Base-by-base conservation (phyloP, 2,113 vertebrate genomes). In the Asarcornis scutulata region DNA sequence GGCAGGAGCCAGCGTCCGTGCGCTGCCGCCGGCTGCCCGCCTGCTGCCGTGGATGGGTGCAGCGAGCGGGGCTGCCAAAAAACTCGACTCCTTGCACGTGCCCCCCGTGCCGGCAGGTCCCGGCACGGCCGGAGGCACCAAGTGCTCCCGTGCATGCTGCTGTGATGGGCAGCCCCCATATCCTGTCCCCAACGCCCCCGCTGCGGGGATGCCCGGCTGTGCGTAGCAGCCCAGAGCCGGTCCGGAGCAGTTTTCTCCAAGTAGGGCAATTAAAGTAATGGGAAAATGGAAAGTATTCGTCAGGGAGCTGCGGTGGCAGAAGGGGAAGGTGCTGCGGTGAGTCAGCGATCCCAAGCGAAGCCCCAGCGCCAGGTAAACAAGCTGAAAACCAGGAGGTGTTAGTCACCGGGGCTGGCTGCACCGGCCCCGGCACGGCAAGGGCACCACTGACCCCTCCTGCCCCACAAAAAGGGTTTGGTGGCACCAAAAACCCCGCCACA, bases 241-340 rank as follows among this genome's bases (percentile, higher is more conserved):
- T 64, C 59, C 4, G 2, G 58, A 48, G 89, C 66, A 68, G 90
- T 88, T 92, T 83, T 52, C 62, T 64, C n/a, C 29, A 90, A 86
- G 0, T 3, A 86, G 73, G 73, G 77, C 77, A 81, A 92, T 96
- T 93, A 92, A 88, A 94, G 17, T 78, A 84, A 84, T 92, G 90
- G 85, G 80, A 79, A 93, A 91, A 95, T 88, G 93, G 91, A 90
- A 96, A 95, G 86, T 75, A 72, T 82, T 93, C 29, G 5, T 94
- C 91, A 96, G 91, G 69, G 67, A 91, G 79, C 75, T 74, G 84
- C 55, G 9, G 68, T 36, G 68, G 89, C 62, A 58, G 52, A 55
- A 40, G 55, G 15, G 12, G 68, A 96, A 92, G 75, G 91, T 1
- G 4, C 76, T 34, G 68, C 2, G 7, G 84, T 93, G 94, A 96